Percentiles rank a stretch among this genome's conserved stretches.
These are phyloP conservation scores for Gorsachius goisagi DNA, from an alignment of 2,113 vertebrate species.

Conservation along the genomic window DNA sequence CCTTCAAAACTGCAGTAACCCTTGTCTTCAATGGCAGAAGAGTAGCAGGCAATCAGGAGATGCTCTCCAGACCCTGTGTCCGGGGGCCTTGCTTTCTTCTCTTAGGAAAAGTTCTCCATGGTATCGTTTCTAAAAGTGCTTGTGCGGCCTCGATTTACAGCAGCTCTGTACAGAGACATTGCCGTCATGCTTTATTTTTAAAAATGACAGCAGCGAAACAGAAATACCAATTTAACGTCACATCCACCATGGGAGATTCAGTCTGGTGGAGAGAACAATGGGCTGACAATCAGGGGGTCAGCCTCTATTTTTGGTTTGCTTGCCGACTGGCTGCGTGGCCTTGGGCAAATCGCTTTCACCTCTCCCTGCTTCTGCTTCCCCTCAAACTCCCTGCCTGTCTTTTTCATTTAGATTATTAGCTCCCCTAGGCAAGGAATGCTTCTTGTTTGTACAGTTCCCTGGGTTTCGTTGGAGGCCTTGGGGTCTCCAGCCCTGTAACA, in stretches of 20 bases:
- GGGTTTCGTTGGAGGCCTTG: background rate
- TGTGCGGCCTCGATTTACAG: background rate
- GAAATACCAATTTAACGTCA: conserved; percentile 47
- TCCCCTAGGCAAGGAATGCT: conserved; percentile 17
- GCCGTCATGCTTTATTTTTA: conserved; percentile 12
- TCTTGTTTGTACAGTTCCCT: conserved; percentile 19
- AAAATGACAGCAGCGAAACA: conserved; percentile 12
- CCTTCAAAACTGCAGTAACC: background rate
- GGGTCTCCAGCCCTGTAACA: background rate
- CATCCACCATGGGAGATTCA: background rate
- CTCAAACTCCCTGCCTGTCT: conserved; percentile 40
- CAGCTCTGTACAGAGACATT: background rate
- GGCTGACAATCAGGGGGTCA: conserved; percentile 36
- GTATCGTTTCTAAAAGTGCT: background rate
- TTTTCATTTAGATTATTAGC: conserved; percentile 26
- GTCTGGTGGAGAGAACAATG: conserved; percentile 41
- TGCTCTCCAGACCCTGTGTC: background rate
- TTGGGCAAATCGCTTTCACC: conserved; percentile 49
- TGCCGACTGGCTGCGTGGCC: background rate
- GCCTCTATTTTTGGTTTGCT: conserved; percentile 45
- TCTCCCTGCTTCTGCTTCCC: background rate
- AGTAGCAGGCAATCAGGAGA: background rate
- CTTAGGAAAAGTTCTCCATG: background rate
- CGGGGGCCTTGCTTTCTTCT: background rate
- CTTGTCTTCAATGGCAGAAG: background rate